phyloP scores from a whole-genome alignment of 1,140 invertebrate species.

The Papilio machaon region DNA sequence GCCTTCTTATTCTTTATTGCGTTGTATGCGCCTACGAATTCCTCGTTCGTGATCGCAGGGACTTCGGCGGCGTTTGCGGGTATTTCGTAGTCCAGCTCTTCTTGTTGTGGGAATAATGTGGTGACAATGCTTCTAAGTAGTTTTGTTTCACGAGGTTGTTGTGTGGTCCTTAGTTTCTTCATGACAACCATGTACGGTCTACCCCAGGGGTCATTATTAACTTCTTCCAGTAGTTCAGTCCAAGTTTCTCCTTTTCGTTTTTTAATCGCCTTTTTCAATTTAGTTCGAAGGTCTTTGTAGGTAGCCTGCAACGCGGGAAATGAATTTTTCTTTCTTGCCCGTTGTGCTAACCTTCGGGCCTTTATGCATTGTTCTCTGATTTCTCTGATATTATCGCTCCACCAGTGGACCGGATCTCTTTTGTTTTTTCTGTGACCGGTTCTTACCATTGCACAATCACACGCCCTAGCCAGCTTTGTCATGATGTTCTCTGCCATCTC shows the following conservation, averaged over 20 bases:
- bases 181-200: constrained; percentile 11
- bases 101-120: constrained; percentile 15
- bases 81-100: not conserved
- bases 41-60: not conserved
- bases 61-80: not conserved
- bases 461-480: not conserved
- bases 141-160: not conserved
- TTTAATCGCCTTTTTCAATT: constrained; percentile 7
- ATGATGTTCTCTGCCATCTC: too few relatives aligned
- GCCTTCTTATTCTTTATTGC: not conserved
- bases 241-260: constrained; percentile 21
- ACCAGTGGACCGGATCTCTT: constrained; percentile 22
- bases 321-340: not conserved
- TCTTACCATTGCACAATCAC: constrained; percentile 8
- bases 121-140: not conserved
- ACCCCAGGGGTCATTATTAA: constrained; percentile 6
- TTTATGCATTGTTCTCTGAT: constrained; percentile 26
- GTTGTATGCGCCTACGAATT: not conserved
- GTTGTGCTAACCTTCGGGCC: not conserved
- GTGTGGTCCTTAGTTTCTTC: not conserved
- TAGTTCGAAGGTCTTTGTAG: not conserved
- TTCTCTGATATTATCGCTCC: constrained; percentile 15
- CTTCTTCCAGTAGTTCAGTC: not conserved
- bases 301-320: not conserved
- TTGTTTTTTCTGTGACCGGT: not conserved